Base-by-base conservation (phyloP, 2,113 vertebrate species). In the Dasyprocta punctata region DNA sequence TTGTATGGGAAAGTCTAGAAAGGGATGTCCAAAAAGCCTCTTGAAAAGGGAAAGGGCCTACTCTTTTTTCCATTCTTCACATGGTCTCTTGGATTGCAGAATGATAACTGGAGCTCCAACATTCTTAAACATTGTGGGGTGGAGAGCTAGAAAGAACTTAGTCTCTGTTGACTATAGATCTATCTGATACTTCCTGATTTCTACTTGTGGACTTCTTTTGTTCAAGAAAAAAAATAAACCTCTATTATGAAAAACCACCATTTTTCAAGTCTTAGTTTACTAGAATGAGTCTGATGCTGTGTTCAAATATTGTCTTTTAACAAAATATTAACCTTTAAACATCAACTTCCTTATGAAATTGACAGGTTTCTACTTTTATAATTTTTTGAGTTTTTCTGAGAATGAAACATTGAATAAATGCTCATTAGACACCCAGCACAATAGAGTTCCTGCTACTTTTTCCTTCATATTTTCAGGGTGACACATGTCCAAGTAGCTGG, bases 261-360 rank as follows among this genome's bases (percentile, higher is more conserved):
- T 49, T 88, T 94, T 90, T 65, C 24, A 92, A 81, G 30, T 63
- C 47, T 92, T 88, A 80, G 24, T 83, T 90, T 41, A n/a, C 81
- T 81, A 60, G 82, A 9, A n/a, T 65, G n/a, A 71, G 7, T 24
- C 36, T 65, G 81, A 52, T 95, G 41, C 17, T 88, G 13, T 11
- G 19, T 67, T 92, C 36, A 69, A 67, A 71, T 56, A 86, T 49
- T 83, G 19, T 67, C 7, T 95, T 93, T 94, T 94, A 63, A 44
- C 8, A 84, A 75, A 26, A 61, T 58, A 38, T 33, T 89, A 49
- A 61, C 30, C 22, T 65, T 16, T 69, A 65, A 71, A 16, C 17
- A 77, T 94, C 26, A 85, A 16, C 52, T 58, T 90, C 38, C 52
- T 82, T 49, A 49, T 14, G 71, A 90, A n/a, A 85, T 7, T 49